These are phyloP conservation scores for Drosophila mauritiana DNA, from an alignment of 1,140 invertebrate species.

Conservation along the genomic window DNA sequence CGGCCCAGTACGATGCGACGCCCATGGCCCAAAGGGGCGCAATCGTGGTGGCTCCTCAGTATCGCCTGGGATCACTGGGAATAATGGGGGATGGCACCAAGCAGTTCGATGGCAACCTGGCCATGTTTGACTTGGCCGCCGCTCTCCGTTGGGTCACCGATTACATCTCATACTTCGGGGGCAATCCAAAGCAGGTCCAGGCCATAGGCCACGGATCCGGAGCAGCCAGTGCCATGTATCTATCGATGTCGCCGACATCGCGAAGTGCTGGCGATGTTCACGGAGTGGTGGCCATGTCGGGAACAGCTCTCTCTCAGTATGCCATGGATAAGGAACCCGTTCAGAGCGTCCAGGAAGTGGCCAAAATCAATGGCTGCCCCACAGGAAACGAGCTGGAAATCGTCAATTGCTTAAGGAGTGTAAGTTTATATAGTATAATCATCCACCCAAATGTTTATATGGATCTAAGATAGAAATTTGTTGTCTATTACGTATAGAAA, in stretches of 20 bases:
- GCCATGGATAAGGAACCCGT: slow-evolving; percentile 87
- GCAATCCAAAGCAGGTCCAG: slow-evolving; percentile 88
- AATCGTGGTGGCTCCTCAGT: slow-evolving; percentile 92
- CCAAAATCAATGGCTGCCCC: slow-evolving; percentile 86
- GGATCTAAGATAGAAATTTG: no score
- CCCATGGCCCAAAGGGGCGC: slow-evolving; percentile 88
- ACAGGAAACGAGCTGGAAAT: slow-evolving; percentile 85
- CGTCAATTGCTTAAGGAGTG: slow-evolving; percentile 86
- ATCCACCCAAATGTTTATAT: no score
- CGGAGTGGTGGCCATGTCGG: slow-evolving; percentile 89
- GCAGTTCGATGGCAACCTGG: slow-evolving; percentile 89
- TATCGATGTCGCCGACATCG: slow-evolving; percentile 86
- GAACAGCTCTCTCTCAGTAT: slow-evolving; percentile 88
- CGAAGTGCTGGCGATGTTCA: slow-evolving; percentile 85
- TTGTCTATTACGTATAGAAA: slow-evolving; percentile 36
- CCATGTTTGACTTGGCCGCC: slow-evolving; percentile 88
- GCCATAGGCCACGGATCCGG: slow-evolving; percentile 89
- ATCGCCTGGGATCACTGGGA: slow-evolving; percentile 91
- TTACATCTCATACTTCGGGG: slow-evolving; percentile 89
- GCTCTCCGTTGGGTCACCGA: slow-evolving; percentile 88
- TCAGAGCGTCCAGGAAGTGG: slow-evolving; percentile 85
- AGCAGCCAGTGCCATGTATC: slow-evolving; percentile 87
- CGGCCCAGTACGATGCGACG: slow-evolving; percentile 87
- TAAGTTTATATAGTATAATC: slow-evolving; percentile 16
- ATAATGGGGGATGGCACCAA: slow-evolving; percentile 89